Conservation (phyloP, 2,797 vertebrate genomes). For the Triplophysa bombifrons region DNA sequence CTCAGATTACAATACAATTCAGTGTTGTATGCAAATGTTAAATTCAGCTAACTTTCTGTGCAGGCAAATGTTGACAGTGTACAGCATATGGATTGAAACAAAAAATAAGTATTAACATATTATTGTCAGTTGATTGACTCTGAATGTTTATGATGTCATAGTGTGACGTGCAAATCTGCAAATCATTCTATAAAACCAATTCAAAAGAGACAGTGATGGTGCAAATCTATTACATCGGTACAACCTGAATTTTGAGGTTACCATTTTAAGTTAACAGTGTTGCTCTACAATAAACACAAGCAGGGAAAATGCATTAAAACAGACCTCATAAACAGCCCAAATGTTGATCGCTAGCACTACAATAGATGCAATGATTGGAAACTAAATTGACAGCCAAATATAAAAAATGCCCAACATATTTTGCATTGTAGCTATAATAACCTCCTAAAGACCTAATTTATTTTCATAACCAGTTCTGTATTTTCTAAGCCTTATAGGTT, state of each 20-base stretch:
- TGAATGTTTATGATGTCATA: constrained; percentile 19
- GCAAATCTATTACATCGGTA: constrained; percentile 21
- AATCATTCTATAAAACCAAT: constrained; percentile 20
- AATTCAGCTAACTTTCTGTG: constrained; percentile 73
- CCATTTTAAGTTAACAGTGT: constrained; percentile 25
- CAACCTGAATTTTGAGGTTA: constrained; percentile 10
- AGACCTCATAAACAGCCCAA: background rate
- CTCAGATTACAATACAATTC: constrained; percentile 9
- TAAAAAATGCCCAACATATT: background rate
- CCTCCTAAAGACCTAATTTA: background rate
- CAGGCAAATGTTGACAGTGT: constrained; percentile 65
- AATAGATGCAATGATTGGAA: background rate
- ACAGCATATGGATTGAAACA: constrained; percentile 56
- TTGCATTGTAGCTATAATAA: constrained; percentile 2
- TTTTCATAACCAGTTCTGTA: constrained; percentile 22
- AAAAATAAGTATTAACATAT: constrained; percentile 17
- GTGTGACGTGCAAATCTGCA: constrained; percentile 40
- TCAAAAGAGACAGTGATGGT: constrained; percentile 8
- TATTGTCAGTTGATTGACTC: constrained; percentile 58
- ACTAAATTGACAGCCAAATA: constrained; percentile 1
- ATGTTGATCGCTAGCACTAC: background rate
- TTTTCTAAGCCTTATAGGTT: constrained; percentile 40
- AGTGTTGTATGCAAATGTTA: constrained; percentile 49
- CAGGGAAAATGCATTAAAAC: background rate
- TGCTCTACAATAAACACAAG: background rate